Evolutionary conservation across 1,140 invertebrate species (phyloP), one percentile per base, ranked within the genome.

Genomic region (Aphis craccivora): DNA sequence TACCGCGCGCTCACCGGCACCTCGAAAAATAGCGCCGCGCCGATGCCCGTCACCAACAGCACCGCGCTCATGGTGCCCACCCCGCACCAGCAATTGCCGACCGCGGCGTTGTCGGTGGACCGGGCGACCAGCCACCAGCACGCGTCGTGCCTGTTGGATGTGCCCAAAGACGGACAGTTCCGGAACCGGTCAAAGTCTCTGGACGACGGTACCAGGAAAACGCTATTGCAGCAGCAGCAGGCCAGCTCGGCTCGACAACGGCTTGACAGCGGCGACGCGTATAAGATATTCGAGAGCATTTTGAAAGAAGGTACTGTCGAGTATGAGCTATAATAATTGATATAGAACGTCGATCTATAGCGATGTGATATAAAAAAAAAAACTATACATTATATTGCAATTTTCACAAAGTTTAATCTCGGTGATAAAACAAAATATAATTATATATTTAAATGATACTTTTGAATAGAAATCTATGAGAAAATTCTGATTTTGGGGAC

Each of bases 261-360:
- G 18, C 95, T 96, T 93, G 97, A 98, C 94, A 97, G 97, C 95
- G 97, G 97, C 76, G 96, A 97, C 22, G 98, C 97, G 22, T 98
- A 98, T 95, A 96, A 96, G 94, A 98, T 98, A 94, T 98, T 97
- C 94, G 97, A 98, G 94, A 96, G 96, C 89, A 98, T 98, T 94
- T 95, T 98, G 3, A 96, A 96, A 95, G 97, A 98, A 97, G 97
- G 97, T 94, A 94, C 48, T 90, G 25, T 37, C 0, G 0, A 23
- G 23, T 84, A 22, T 84, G 40, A 84, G 37, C 3, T 9, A 40
- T 40, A 84, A 84, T 84, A 3, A 14, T 67, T 67, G 30, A 30
- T 60, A 1, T 30, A 60, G 25, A 30, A 25, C 55, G 1, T 60
- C 25, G 55, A 60, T 60, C 37, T 40, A 25, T 60, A 25, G 25